phyloP scores from a whole-genome alignment of 2,888 invertebrate species.

The Melieria omissa region DNA sequence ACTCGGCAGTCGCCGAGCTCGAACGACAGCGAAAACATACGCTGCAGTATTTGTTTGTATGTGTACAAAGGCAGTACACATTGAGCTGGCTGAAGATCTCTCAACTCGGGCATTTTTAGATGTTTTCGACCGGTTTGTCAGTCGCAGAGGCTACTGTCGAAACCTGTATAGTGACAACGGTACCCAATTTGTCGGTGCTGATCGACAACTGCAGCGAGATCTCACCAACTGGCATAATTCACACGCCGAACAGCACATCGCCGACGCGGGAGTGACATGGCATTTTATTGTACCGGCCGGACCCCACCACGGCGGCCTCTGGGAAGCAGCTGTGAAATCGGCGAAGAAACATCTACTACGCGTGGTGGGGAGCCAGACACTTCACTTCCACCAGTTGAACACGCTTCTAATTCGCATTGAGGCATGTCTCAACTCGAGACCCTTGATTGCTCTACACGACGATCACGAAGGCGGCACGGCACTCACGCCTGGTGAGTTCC shows the following conservation, averaged over 20 bases:
- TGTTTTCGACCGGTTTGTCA: not conserved
- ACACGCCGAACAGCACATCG: not conserved
- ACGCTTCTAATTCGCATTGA: not conserved
- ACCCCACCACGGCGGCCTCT: not conserved
- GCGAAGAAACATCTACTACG: not conserved
- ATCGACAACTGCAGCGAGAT: not conserved
- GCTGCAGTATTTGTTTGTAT: not conserved
- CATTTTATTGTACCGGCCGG: not conserved
- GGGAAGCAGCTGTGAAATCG: not conserved
- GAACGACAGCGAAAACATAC: not conserved
- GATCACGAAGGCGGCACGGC: conserved; percentile 18
- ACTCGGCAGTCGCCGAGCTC: not conserved
- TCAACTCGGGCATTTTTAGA: not conserved
- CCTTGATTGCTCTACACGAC: conserved; percentile 24
- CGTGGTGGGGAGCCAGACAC: not conserved
- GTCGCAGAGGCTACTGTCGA: conserved; percentile 6
- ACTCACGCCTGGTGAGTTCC: conserved; percentile 38
- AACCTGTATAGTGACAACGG: conserved; percentile 6
- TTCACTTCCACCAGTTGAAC: too few species aligned
- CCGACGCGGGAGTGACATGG: not conserved
- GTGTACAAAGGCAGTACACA: conserved; percentile 6
- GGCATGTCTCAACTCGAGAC: conserved; percentile 4
- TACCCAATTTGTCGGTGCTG: conserved; percentile 6
- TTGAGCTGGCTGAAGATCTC: conserved; percentile 12
- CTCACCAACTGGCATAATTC: not conserved